Base-by-base conservation (phyloP, 2,797 vertebrate species). In the Prunella strophiata region DNA sequence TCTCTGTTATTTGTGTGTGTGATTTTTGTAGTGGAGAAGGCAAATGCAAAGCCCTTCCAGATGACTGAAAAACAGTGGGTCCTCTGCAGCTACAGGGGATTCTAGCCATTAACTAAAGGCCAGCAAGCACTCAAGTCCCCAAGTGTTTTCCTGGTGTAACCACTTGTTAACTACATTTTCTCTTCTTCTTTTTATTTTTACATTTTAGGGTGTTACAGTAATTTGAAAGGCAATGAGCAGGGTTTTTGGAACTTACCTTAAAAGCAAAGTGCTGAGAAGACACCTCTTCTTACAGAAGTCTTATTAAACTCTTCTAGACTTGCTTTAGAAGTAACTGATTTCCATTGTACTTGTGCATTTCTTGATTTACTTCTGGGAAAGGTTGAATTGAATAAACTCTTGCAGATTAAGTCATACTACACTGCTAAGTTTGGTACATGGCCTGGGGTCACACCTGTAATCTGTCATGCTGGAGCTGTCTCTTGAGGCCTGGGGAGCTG, bases 1-100 rank as follows among this genome's bases (percentile, higher is more conserved):
- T 99, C 98, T 99, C 98, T 99, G 99, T 99, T 98, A 99, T 99
- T 99, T 99, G 99, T 99, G 98, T 99, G 99, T 99, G 99, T 99
- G 99, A 99, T 99, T 99, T 99, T 99, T 99, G 98, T 99, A 99
- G 99, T 99, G 99, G 98, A 99, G 99, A 99, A 99, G 99, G 99
- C 99, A 99, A 98, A 99, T 99, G 99, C 99, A 99, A 99, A 99
- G 98, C 98, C 98, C 98, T 99, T 99, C 99, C 98, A 98, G 99
- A 99, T 99, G 99, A 98, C 99, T 99, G 99, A 99, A 98, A 98
- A 98, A 98, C 98, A 98, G 97, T 98, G 98, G 98, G 98, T 99
- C 99, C 98, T 99, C 99, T 99, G 98, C 98, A 98, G 98, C 98
- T 98, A 98, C 99, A 99, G 98, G 98, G 99, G 98, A 99, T 99